Base-by-base conservation (phyloP, 1,140 invertebrate species). In the Eupeodes corollae region DNA sequence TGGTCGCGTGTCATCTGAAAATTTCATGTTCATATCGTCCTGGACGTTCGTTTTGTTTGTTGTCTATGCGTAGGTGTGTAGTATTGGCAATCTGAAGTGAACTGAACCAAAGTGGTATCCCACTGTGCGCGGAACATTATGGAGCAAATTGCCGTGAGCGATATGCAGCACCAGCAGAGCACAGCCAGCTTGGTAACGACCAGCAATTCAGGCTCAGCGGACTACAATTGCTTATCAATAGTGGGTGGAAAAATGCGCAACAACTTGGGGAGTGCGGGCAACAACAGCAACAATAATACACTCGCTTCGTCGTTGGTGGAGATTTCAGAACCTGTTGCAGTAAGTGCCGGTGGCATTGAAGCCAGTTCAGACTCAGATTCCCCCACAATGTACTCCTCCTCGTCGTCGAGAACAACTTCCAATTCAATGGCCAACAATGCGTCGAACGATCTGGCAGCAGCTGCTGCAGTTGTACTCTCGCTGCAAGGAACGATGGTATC, bases 401-500 rank as follows among this genome's bases (percentile, higher is more conserved):
- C 21, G 8, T 26, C 21, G 21, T 26, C 21, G 21, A 26, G 21
- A 26, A 26, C 21, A 3, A 26, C 3, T 26, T 26, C 21, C 21
- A 40, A 42, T 54, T 21, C 52, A 56, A 51, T 41, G 35, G 46
- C 42, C 38, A 47, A 26, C 21, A 47, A 62, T 10, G 60, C 59
- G 31, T 55, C 61, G 34, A 59, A 57, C 54, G 67, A 70, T 47
- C 55, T 71, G 43, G 68, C 66, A 34, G 67, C 70, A 14, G 67
- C 70, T 55, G 59, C 63, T 59, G 56, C 65, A 51, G 79, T 84
- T 26, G 84, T 85, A 12, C 71, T 88, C 41, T 83, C 83, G 3
- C 69, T 87, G 26, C 83, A 86, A 63, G 83, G 81, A 55, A 82
- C 83, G 2, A 80, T 86, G 72, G 78, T 86, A 63, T 82, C 75